Evolutionary conservation across 2,113 vertebrate species (phyloP), one percentile per base, ranked within the genome.

Genomic region (Pungitius pungitius): DNA sequence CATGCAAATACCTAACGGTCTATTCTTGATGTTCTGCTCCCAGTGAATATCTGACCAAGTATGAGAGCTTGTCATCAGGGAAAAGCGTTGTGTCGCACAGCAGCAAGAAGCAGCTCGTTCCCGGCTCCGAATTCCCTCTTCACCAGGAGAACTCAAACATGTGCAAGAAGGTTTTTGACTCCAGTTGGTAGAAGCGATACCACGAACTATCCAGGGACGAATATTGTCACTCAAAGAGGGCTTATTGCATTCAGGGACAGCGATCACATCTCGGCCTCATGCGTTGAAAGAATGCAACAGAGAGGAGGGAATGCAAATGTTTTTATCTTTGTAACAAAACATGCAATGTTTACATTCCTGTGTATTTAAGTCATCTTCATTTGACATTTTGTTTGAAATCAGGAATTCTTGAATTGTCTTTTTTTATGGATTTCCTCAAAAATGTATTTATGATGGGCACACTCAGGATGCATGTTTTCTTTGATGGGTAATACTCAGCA

Each of bases 81-180:
- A 91, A 93, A 60, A 90, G 89, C 2, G 93, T 94, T 2, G 55
- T 88, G 26, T 93, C 91, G 0, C 89, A 73, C 11, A 95, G 81
- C 75, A 91, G 90, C 63, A 95, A 82, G 74, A 93, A 92, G 81
- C 85, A 77, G 22, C 78, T 89, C 0, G 0, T 97, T 12, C 77
- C 94, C 0, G 97, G 98, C 35, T 96, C 95, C 0, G 96, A 99
- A 37, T 95, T 96, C 73, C 98, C 98, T 13, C 96, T 99, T 63
- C 97, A 99, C 79, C 96, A 96, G 82, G 97, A 99, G 75, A 99
- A 99, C 92, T 97, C 97, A 1, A 92, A 97, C 85, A 99, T 97
- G 97, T 99, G 98, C 94, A 97, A 92, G 73, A 90, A 78, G 78
- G 96, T 96, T 69, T 96, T 97, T 1, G 89, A 94, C 42, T 87